These are phyloP conservation scores for Enteromius argenteus DNA, from an alignment of 2,797 vertebrate species.

Conservation along the genomic window DNA sequence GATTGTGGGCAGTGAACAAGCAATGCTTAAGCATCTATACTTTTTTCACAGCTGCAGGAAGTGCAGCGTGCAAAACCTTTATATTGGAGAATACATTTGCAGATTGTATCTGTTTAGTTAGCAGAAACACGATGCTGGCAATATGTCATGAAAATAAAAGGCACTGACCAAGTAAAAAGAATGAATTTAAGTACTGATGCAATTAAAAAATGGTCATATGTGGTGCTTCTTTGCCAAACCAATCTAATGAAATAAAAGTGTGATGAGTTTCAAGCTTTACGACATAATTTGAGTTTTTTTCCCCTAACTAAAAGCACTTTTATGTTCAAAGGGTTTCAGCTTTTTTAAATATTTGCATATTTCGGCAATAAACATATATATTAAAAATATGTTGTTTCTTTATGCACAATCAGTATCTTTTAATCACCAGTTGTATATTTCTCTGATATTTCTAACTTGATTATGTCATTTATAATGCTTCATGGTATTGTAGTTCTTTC, in stretches of 20 bases:
- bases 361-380: background rate
- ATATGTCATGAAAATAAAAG: background rate
- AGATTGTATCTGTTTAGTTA: constrained; percentile 41
- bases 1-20: constrained; percentile 38
- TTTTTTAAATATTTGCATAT: background rate
- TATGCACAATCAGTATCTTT: background rate
- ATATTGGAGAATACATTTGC: constrained; percentile 46
- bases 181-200: background rate
- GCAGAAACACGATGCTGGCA: constrained; percentile 7
- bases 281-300: background rate
- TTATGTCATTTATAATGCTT: background rate
- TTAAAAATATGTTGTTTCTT: background rate
- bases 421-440: background rate
- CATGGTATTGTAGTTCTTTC: background rate
- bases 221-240: background rate
- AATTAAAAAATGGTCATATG: background rate
- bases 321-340: background rate
- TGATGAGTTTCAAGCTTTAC: background rate
- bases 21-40: background rate
- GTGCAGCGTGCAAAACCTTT: constrained; percentile 3
- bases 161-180: background rate
- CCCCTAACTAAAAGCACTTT: background rate
- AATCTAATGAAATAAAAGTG: background rate
- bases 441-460: background rate
- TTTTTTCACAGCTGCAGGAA: constrained; percentile 46